A percentile compares a stretch with the other conserved stretches of the same genome.
These are phyloP conservation scores for Myiotriccus ornatus DNA, from an alignment of 2,797 vertebrate genomes.

Conservation along the genomic window DNA sequence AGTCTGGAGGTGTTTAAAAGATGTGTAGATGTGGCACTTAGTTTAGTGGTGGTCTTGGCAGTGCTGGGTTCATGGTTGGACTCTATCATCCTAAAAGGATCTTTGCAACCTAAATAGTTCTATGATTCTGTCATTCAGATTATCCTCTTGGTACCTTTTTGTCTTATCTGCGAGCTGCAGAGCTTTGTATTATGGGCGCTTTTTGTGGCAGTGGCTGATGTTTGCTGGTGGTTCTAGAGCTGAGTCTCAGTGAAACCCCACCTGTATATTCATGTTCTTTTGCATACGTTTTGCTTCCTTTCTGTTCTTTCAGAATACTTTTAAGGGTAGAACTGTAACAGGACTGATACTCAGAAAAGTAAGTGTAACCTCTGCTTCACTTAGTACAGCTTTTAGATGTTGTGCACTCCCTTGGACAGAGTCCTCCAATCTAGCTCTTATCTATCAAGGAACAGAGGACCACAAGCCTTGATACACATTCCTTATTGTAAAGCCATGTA, in stretches of 20 bases:
- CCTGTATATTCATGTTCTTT: neutral
- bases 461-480: neutral
- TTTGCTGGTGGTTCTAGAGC: neutral
- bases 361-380: neutral
- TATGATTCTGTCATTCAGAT: neutral
- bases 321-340: neutral
- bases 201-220: neutral
- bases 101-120: neutral
- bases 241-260: neutral
- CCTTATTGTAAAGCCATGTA: neutral
- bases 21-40: no score
- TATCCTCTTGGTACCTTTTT: neutral
- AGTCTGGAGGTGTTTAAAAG: neutral
- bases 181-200: neutral
- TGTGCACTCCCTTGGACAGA: neutral
- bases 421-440: neutral
- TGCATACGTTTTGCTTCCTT: neutral
- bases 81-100: neutral
- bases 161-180: neutral
- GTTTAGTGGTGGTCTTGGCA: neutral
- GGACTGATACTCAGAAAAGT: neutral
- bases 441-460: fast-evolving
- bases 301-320: neutral
- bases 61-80: neutral
- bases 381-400: neutral